Base-by-base conservation (phyloP, 2,888 invertebrate species). In the Rhingia rostrata region DNA sequence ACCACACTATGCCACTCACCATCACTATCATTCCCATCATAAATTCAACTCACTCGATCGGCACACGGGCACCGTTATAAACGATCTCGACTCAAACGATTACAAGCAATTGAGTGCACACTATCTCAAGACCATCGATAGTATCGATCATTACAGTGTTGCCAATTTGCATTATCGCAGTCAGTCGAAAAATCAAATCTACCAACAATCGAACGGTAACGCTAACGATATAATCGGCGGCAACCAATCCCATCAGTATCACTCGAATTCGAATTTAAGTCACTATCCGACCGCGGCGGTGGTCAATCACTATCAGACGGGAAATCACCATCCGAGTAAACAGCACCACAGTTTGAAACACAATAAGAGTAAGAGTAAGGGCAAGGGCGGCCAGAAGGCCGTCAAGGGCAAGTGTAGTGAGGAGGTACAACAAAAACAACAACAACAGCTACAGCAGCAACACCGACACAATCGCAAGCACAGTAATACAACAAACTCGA, bases 111-210 rank as follows among this genome's bases (percentile, higher is more conserved):
- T 90, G 12, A 90, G 89, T 86, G 89, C 90, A 7, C 90, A 90
- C 69, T 91, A 90, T 86, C 80, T 90, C 75, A 90, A 91, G 85
- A 89, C 90, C 0, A 90, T 90, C 53, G 91, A 90, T 47, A 89
- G 89, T 54, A 86, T 90, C 22, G 90, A 91, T 83, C 90, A 89
- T 41, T 91, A 90, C 35, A 90, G 89, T 82, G 90, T 90, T 73
- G 89, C 90, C 79, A 90, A 88, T 74, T 86, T 89, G 64, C 89
- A 88, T 32, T 88, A 88, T 87, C 90, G 90, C 86, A 90, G 90
- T 60, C 90, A 90, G 45, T 90, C 91, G 4, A 90, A 90, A 82
- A 89, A 90, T 12, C 90, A 90, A 74, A 91, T 91, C 47, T 90
- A 90, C 84, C 88, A 90, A 56, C 88, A 88, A 43, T 88, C 89